Base-by-base conservation (phyloP, 2,888 invertebrate species). In the Chaetoderma sp. region DNA sequence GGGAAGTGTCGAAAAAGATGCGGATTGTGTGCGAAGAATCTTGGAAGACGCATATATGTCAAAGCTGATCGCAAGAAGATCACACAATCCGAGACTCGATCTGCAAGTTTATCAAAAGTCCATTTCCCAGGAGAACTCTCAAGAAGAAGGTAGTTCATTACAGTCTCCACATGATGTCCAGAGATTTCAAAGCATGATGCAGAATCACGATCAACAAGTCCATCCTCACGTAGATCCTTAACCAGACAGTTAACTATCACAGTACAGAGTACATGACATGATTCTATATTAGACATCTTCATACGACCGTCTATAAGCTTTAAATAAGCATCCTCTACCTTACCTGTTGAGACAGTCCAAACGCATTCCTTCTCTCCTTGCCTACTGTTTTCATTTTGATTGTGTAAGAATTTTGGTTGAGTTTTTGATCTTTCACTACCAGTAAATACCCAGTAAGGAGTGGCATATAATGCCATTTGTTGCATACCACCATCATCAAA, bases 1-100 rank as follows among this genome's bases (percentile, higher is more conserved):
- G 76, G 76, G 70, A 77, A 70, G 63, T 78, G 72, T 30, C 72
- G 72, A 25, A 67, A 36, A 4, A 81, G 67, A 50, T 79, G 75
- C 6, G 78, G 78, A 60, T 80, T 81, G 60, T 76, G 73, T 2
- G 78, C 42, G 47, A 75, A 73, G 65, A 80, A 80, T 30, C 75
- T 72, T 10, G 81, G 80, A 21, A 81, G 74, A 23, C 76, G 69
- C n/a, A 60, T 64, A 58, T 75, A 74, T 56, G 70, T 67, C 39
- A 77, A 67, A 1, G 80, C 76, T 36, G 72, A 68, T 23, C 68
- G 64, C 27, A 81, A 64, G 32, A 80, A 81, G 59, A 74, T 72
- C 13, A 78, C 65, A 28, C 70, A 65, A 66, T 81, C 81, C 3
- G 80, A 80, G 39, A 81, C 69, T 39, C 81, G 60, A 45, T 74